phyloP scores from a whole-genome alignment of 2,113 vertebrate species.

The Melanostigma gelatinosum region DNA sequence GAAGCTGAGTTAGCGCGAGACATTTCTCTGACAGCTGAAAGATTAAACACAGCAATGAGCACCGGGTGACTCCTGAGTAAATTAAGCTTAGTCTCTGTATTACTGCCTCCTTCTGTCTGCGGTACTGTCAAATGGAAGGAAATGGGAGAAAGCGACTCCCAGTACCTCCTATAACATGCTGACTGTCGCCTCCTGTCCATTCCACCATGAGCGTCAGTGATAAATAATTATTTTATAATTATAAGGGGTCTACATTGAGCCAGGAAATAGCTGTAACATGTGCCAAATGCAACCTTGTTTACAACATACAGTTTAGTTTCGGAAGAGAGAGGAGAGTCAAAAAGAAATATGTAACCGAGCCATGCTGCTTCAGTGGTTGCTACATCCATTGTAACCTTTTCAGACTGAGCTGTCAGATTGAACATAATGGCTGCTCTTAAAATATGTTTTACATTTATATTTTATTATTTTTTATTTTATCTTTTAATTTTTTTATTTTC shows the following conservation, averaged over 20 bases:
- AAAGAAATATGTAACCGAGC: neutral
- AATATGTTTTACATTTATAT: no score
- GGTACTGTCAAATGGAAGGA: constrained; percentile 8
- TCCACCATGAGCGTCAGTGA: neutral
- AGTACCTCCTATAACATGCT: constrained; percentile 4
- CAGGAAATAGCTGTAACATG: constrained; percentile 13
- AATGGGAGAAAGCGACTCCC: neutral
- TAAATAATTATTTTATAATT: neutral
- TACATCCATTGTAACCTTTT: constrained; percentile 40
- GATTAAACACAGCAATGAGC: constrained; percentile 44
- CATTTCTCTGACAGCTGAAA: constrained; percentile 37
- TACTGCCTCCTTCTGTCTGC: constrained; percentile 15
- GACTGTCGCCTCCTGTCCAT: constrained; percentile 10
- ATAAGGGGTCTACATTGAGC: neutral
- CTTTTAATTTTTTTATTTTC: no score
- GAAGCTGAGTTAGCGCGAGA: constrained; percentile 4
- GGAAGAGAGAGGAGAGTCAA: neutral
- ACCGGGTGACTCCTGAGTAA: constrained; percentile 34
- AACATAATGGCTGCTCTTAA: constrained; percentile 63
- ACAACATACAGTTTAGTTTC: neutral
- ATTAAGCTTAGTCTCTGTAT: constrained; percentile 43
- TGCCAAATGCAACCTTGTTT: neutral
- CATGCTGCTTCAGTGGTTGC: constrained; percentile 5
- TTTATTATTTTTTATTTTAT: no score
- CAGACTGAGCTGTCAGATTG: constrained; percentile 41